Evolutionary conservation across 2,797 vertebrate species (phyloP).

Genomic region (Smutsia temminckii): DNA sequence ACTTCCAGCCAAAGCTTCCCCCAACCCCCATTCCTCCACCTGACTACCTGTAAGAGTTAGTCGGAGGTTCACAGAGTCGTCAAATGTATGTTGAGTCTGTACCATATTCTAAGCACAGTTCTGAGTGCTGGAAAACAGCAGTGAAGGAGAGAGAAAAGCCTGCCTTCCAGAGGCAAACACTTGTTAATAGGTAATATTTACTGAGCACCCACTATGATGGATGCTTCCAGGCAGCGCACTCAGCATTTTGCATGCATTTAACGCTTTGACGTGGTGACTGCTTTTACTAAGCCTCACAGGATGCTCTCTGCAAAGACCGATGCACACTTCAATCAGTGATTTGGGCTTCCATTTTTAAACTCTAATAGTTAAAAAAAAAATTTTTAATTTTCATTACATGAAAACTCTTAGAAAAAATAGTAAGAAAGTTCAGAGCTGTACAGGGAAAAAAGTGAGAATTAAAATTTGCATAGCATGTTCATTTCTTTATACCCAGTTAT

Average conservation of each 20-base stretch:
- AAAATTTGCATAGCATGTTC: neutral
- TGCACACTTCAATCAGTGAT: neutral
- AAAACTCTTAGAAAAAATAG: neutral
- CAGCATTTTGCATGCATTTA: rapidly evolving
- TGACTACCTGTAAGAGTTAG: neutral
- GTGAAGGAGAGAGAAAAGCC: neutral
- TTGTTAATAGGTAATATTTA: rapidly evolving
- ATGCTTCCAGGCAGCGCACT: rapidly evolving
- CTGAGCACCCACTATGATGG: rapidly evolving
- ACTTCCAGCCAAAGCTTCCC: neutral
- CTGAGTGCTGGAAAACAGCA: neutral
- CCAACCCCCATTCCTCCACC: neutral
- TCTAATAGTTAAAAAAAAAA: neutral
- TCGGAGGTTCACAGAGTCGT: neutral
- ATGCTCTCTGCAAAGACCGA: neutral
- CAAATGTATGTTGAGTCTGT: neutral
- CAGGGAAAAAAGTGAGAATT: neutral
- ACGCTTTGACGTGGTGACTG: rapidly evolving
- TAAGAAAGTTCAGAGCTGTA: neutral
- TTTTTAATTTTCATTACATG: neutral
- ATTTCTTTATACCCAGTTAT: neutral
- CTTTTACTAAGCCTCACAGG: neutral
- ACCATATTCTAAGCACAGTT: neutral
- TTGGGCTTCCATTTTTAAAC: neutral
- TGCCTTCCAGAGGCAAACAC: neutral